These are phyloP conservation scores for Acanthochromis polyacanthus DNA, from an alignment of 2,113 vertebrate genomes.

Conservation along the genomic window DNA sequence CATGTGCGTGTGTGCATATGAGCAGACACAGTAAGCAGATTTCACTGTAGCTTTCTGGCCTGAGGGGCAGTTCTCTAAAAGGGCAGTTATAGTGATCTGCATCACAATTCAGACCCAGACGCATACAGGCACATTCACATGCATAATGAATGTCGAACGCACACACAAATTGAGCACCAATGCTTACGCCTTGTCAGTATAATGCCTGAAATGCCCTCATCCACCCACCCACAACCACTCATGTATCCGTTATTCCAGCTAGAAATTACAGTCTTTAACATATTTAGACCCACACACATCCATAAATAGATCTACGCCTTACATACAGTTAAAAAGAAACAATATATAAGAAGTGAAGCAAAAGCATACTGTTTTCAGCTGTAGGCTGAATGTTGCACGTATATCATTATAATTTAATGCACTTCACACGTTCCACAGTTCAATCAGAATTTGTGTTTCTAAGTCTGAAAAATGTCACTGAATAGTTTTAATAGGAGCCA, in stretches of 20 bases:
- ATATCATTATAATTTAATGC: not conserved
- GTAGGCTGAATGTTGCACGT: not conserved
- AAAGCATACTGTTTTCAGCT: not conserved
- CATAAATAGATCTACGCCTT: not conserved
- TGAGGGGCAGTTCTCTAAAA: slow-evolving; percentile 17
- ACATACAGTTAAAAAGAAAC: slow-evolving; percentile 4
- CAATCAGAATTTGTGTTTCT: not conserved
- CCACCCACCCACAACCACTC: slow-evolving; percentile 29
- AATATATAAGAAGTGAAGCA: not conserved
- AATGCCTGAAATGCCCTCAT: slow-evolving; percentile 47
- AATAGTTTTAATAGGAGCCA: no score
- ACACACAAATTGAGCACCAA: not conserved
- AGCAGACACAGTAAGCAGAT: slow-evolving; percentile 14
- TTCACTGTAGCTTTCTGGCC: slow-evolving; percentile 33
- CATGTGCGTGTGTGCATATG: not conserved
- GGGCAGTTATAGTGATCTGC: slow-evolving; percentile 21
- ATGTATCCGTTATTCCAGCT: slow-evolving; percentile 22
- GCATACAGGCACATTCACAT: slow-evolving; percentile 17
- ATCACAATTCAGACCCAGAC: slow-evolving; percentile 37
- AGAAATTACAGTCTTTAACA: slow-evolving; percentile 35
- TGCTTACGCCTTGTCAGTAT: no score
- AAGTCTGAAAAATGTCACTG: no score
- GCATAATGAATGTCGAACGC: slow-evolving; percentile 33
- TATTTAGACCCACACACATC: slow-evolving; percentile 17
- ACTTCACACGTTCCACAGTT: not conserved